phyloP scores from a whole-genome alignment of 2,888 invertebrate genomes.

The Cephus sareptanus region DNA sequence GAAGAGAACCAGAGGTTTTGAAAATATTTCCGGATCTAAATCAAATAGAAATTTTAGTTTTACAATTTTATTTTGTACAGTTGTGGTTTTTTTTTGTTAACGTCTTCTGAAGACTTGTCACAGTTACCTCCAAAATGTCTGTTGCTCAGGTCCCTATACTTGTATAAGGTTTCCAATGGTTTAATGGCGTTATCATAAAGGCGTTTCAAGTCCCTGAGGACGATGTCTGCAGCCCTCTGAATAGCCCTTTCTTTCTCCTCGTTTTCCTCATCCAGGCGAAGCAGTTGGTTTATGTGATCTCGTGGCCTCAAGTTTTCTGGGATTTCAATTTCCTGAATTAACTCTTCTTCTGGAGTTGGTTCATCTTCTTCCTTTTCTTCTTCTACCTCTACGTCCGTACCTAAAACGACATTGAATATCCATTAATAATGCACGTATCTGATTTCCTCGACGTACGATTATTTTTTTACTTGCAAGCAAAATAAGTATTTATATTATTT shows the following conservation, averaged over 20 bases:
- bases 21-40: constrained; percentile 91
- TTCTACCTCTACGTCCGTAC: not conserved
- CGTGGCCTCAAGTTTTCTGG: constrained; percentile 83
- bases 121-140: constrained; percentile 81
- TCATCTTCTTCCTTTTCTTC: constrained; percentile 30
- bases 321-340: constrained; percentile 77
- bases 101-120: not conserved
- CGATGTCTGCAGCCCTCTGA: constrained; percentile 79
- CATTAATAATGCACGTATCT: no score
- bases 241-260: constrained; percentile 77
- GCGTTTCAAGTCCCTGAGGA: constrained; percentile 86
- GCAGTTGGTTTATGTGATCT: constrained; percentile 82
- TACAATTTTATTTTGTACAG: not conserved
- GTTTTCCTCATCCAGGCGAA: constrained; percentile 83
- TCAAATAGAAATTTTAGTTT: constrained; percentile 19
- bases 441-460: no score
- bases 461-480: no score
- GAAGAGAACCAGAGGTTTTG: constrained; percentile 90
- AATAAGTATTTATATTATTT: no score
- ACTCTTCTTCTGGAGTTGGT: constrained; percentile 68
- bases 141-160: constrained; percentile 91
- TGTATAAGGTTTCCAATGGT: constrained; percentile 90
- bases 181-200: constrained; percentile 89
- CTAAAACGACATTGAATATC: no score
- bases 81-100: not conserved